phyloP scores from a whole-genome alignment of 2,113 vertebrate genomes.

The Phylloscopus trochiloides region DNA sequence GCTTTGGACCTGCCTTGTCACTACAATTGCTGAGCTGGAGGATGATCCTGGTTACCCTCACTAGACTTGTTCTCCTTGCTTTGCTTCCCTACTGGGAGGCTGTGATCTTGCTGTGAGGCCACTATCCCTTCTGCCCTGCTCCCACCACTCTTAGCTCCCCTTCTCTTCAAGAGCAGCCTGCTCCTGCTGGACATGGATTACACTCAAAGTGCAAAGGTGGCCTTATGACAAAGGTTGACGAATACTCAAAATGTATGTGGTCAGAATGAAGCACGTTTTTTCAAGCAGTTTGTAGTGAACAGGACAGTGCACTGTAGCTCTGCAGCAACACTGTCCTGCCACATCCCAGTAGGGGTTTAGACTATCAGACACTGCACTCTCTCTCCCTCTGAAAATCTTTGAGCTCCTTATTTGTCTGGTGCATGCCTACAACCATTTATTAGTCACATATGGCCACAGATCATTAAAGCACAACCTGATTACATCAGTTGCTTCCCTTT shows the following conservation, averaged over 20 bases:
- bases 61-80: neutral
- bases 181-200: neutral
- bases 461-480: neutral
- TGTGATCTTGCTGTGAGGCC: rapidly evolving
- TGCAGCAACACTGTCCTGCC: neutral
- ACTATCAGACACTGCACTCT: neutral
- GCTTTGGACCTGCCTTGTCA: neutral
- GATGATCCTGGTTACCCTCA: neutral
- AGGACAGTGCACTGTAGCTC: neutral
- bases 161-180: neutral
- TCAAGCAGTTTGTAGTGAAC: neutral
- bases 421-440: neutral
- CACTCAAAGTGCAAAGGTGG: neutral
- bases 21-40: neutral
- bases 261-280: neutral
- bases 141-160: neutral
- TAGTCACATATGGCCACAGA: neutral
- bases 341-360: neutral
- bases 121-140: neutral
- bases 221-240: neutral
- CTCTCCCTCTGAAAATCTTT: neutral
- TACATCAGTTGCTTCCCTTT: neutral
- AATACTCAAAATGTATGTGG: neutral
- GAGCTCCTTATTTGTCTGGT: neutral
- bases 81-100: neutral